Conservation (phyloP, 2,113 vertebrate species). For the Leptocoma aspasia region DNA sequence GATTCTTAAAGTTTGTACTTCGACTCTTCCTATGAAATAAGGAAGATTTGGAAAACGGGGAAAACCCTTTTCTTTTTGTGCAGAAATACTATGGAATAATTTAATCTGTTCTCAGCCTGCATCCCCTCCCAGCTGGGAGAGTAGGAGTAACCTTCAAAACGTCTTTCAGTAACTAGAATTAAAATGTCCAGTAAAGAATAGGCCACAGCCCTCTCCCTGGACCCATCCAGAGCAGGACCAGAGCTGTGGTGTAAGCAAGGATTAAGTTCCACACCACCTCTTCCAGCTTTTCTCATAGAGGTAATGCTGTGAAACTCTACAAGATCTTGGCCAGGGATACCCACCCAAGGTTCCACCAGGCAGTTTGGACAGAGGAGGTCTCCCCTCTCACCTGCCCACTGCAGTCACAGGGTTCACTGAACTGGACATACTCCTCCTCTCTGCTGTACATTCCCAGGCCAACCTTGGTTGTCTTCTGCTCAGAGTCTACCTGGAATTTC, state of each 20-base stretch:
- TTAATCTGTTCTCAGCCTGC: background rate
- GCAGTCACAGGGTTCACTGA: constrained; percentile 88
- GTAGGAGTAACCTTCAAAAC: background rate
- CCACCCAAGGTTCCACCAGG: background rate
- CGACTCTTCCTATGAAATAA: accelerated
- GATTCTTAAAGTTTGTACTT: background rate
- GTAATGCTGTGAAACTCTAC: background rate
- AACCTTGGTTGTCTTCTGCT: constrained; percentile 72
- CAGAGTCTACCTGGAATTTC: constrained; percentile 79
- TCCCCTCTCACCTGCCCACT: constrained; percentile 81
- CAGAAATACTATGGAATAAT: background rate
- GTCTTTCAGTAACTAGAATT: background rate
- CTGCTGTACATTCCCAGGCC: constrained; percentile 93
- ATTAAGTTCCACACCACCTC: background rate
- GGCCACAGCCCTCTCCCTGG: background rate
- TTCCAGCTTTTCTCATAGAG: background rate
- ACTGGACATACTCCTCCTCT: constrained; percentile 90
- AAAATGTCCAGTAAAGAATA: background rate
- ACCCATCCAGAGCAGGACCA: background rate
- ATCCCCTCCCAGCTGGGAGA: background rate
- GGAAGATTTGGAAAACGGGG: background rate
- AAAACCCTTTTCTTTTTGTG: background rate
- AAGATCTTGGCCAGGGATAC: accelerated
- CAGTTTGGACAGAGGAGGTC: background rate
- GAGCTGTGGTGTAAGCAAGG: background rate